These are phyloP conservation scores for Acanthis flammea DNA, from an alignment of 2,797 vertebrate genomes.

Conservation along the genomic window DNA sequence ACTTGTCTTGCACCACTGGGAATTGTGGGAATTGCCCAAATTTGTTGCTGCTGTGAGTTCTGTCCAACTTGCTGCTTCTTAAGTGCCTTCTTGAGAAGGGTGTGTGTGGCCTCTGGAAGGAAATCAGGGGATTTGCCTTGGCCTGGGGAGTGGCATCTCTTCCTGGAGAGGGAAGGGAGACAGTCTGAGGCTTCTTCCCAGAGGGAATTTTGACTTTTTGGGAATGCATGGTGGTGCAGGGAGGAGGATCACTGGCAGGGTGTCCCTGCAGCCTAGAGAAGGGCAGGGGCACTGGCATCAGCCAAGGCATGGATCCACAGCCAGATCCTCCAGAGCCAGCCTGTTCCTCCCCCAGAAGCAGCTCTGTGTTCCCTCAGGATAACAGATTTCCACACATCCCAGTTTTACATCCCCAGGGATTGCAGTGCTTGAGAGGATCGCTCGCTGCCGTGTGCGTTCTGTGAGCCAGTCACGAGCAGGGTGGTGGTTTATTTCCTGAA, in stretches of 20 bases:
- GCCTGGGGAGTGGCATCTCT: not conserved
- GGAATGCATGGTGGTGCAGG: not conserved
- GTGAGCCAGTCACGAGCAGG: not conserved
- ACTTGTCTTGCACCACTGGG: not conserved
- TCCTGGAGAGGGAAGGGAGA: not conserved
- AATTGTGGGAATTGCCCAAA: rapidly evolving
- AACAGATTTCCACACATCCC: not conserved
- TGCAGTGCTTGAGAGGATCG: not conserved
- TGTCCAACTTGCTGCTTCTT: not conserved
- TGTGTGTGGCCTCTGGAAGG: not conserved
- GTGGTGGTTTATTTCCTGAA: not conserved
- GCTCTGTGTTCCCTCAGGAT: not conserved
- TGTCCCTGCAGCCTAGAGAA: not conserved
- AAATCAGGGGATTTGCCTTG: not conserved
- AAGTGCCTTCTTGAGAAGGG: not conserved
- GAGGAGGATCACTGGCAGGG: not conserved
- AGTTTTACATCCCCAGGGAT: not conserved
- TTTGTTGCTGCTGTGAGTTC: not conserved
- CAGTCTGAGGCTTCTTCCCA: not conserved
- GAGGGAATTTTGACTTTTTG: not conserved
- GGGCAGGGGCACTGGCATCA: not conserved
- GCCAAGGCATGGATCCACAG: not conserved
- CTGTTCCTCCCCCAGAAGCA: not conserved
- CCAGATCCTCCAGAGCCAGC: not conserved
- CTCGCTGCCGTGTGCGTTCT: rapidly evolving